Percentiles rank a stretch among this genome's conserved stretches.
These are phyloP conservation scores for Philaethria dido DNA, from an alignment of 2,888 invertebrate genomes.

Conservation along the genomic window DNA sequence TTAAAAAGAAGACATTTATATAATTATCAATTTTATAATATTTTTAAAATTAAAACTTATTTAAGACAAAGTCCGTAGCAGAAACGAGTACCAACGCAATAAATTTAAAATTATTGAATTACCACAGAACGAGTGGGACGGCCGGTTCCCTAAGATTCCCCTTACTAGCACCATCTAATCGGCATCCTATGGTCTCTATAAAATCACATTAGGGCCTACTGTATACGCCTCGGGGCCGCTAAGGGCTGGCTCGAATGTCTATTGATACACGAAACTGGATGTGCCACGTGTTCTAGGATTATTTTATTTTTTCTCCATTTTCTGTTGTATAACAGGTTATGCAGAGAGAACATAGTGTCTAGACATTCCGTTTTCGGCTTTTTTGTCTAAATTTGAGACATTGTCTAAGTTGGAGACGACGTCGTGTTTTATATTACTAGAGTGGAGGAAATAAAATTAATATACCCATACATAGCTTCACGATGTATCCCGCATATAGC, in stretches of 20 bases:
- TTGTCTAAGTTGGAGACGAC: too few species aligned
- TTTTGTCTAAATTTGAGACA: too few species aligned
- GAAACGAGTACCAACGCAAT: constrained; percentile 36
- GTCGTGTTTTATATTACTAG: too few species aligned
- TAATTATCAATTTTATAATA: not conserved
- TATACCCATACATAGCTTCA: too few species aligned
- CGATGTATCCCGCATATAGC: too few species aligned
- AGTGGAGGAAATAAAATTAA: too few species aligned
- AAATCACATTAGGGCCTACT: constrained; percentile 77
- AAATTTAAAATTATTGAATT: constrained; percentile 51
- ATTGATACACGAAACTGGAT: constrained; percentile 49
- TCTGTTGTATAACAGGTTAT: too few species aligned
- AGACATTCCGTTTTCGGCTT: too few species aligned
- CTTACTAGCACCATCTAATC: constrained; percentile 60
- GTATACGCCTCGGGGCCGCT: constrained; percentile 65
- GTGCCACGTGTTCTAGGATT: constrained; percentile 29
- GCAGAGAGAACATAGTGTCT: too few species aligned
- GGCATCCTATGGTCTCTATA: constrained; percentile 73
- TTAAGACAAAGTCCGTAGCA: constrained; percentile 13
- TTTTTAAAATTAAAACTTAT: constrained; percentile 2
- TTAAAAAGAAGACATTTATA: too few species aligned
- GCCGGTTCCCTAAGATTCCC: constrained; percentile 45
- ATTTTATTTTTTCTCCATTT: not conserved
- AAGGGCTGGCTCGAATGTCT: constrained; percentile 48
- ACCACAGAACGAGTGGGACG: constrained; percentile 49